Percentiles rank a stretch among this genome's conserved stretches.
Conservation (phyloP, 2,113 vertebrate species). For the Plotosus lineatus region DNA sequence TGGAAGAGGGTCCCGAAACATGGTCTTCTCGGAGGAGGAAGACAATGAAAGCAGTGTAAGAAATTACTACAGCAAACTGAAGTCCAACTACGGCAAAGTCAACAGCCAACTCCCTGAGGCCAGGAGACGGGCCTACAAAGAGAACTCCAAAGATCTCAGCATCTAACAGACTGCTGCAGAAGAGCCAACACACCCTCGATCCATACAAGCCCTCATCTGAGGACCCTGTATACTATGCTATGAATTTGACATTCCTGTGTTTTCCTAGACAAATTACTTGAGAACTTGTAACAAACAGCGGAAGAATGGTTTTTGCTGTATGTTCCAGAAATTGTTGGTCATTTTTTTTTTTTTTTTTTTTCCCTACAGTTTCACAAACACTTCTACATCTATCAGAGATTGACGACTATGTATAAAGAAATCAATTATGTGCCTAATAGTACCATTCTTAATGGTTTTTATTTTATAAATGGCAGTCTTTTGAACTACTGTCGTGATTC, state of each 20-base stretch:
- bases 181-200: conserved; percentile 44
- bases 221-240: conserved; percentile 55
- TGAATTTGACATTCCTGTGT: conserved; percentile 62
- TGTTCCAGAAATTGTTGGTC: conserved; percentile 57
- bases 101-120: conserved; percentile 75
- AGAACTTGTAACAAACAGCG: conserved; percentile 64
- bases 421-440: conserved; percentile 82
- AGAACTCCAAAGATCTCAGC: conserved; percentile 94
- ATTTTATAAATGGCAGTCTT: conserved; percentile 62
- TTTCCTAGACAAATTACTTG: conserved; percentile 68
- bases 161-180: conserved; percentile 78
- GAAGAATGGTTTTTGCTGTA: conserved; percentile 54
- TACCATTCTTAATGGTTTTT: conserved; percentile 69
- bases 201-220: conserved; percentile 52
- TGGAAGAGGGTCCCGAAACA: conserved; percentile 49
- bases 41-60: conserved; percentile 72
- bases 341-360: conserved; percentile 37
- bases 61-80: conserved; percentile 77
- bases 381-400: conserved; percentile 72
- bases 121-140: conserved; percentile 84
- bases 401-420: conserved; percentile 75
- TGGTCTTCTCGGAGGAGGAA: conserved; percentile 62
- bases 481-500: conserved; percentile 65
- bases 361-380: conserved; percentile 60
- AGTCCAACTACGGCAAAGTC: conserved; percentile 65